phyloP scores from a whole-genome alignment of 2,113 vertebrate genomes.

The Phoenicopterus ruber region DNA sequence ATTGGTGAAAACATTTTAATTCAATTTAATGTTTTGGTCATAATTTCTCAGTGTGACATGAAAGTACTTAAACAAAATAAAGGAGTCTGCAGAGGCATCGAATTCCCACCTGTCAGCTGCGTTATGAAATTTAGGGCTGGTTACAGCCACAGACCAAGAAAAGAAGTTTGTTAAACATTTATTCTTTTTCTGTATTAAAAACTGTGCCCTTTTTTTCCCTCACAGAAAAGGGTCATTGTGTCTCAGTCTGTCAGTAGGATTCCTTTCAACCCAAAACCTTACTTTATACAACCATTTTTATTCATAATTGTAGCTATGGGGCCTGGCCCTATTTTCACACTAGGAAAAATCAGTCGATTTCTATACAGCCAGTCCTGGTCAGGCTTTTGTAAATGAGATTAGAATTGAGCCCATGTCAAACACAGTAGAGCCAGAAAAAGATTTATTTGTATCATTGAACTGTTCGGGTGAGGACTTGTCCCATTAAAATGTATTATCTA shows the following conservation, averaged over 20 bases:
- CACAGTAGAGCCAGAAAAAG: conserved; percentile 22
- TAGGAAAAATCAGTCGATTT: conserved; percentile 14
- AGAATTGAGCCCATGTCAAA: conserved; percentile 55
- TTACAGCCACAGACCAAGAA: not conserved
- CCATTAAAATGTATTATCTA: conserved; percentile 48
- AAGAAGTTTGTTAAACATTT: not conserved
- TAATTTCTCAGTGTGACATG: not conserved
- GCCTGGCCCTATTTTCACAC: conserved; percentile 10
- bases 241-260: not conserved
- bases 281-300: not conserved
- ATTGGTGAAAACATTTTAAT: not conserved
- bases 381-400: conserved; percentile 47
- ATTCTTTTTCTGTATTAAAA: not conserved
- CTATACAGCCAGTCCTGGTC: not conserved
- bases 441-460: conserved; percentile 36
- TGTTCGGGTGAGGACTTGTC: not conserved
- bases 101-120: not conserved
- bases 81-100: not conserved
- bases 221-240: not conserved
- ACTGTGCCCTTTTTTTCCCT: not conserved
- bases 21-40: not conserved
- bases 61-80: not conserved
- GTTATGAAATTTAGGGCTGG: not conserved
- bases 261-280: not conserved
- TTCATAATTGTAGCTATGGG: not conserved